phyloP scores from a whole-genome alignment of 2,888 invertebrate genomes.

The Calameuta pallipes region DNA sequence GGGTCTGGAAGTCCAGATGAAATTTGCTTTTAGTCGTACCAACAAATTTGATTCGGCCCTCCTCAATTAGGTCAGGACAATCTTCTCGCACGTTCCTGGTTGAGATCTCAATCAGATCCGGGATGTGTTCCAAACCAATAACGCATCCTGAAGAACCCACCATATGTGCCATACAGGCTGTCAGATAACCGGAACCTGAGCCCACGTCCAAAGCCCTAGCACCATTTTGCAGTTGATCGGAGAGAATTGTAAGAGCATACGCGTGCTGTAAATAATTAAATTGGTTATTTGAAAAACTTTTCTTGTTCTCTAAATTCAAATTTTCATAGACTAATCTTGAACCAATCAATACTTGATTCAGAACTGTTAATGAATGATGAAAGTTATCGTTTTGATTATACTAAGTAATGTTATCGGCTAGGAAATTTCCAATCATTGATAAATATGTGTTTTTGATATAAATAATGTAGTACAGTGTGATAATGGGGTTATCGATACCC shows the following conservation, averaged over 20 bases:
- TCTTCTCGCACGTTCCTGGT: slow-evolving; percentile 66
- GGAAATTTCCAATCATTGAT: slow-evolving; percentile 33
- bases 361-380: neutral
- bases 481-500: slow-evolving; percentile 44
- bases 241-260: slow-evolving; percentile 86
- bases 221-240: slow-evolving; percentile 75
- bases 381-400: neutral
- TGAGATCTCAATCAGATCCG: slow-evolving; percentile 68
- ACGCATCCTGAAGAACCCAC: slow-evolving; percentile 68
- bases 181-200: slow-evolving; percentile 72
- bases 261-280: slow-evolving; percentile 77
- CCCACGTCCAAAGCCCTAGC: slow-evolving; percentile 70
- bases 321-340: neutral
- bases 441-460: slow-evolving; percentile 27
- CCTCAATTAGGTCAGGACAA: slow-evolving; percentile 51
- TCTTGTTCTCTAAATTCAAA: neutral
- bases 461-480: slow-evolving; percentile 28
- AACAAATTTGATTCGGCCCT: slow-evolving; percentile 55
- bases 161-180: slow-evolving; percentile 71
- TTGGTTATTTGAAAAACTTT: neutral
- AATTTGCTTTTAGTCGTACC: slow-evolving; percentile 37
- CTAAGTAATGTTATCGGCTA: slow-evolving; percentile 7
- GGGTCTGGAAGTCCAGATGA: too few species aligned
- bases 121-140: slow-evolving; percentile 71
- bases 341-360: too few species aligned